Conservation (phyloP, 2,113 vertebrate species). For the Varanus komodoensis region DNA sequence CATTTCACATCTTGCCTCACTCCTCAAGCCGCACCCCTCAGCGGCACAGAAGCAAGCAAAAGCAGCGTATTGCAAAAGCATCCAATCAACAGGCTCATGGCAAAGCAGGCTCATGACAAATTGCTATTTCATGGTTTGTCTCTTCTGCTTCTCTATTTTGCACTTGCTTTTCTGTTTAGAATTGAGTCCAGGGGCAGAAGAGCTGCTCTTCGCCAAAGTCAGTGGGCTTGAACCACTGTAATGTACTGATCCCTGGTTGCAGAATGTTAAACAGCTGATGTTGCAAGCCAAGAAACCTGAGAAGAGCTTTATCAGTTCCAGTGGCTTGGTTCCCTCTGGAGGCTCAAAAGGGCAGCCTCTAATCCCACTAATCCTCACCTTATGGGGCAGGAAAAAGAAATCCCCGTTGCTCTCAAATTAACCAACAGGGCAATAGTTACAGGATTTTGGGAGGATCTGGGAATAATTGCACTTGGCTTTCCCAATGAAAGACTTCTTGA, state of each 20-base stretch:
- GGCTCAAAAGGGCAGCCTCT: slow-evolving; percentile 41
- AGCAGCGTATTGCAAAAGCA: not conserved
- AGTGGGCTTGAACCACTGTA: not conserved
- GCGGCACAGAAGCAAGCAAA: not conserved
- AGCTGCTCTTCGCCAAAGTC: not conserved
- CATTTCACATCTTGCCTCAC: not conserved
- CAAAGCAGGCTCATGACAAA: not conserved
- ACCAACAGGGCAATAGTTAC: slow-evolving; percentile 26
- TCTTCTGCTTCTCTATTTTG: not conserved
- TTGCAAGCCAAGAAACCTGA: not conserved
- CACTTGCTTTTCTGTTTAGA: not conserved
- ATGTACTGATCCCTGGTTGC: not conserved
- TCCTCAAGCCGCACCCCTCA: not conserved
- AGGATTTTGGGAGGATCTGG: slow-evolving; percentile 17
- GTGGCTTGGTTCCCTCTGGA: not conserved
- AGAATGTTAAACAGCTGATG: not conserved
- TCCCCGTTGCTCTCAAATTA: not conserved
- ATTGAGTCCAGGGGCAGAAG: slow-evolving; percentile 2
- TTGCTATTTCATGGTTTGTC: not conserved
- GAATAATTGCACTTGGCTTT: slow-evolving; percentile 50
- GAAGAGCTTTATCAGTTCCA: slow-evolving; percentile 10
- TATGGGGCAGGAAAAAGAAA: not conserved
- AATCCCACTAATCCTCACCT: slow-evolving; percentile 29
- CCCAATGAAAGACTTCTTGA: slow-evolving; percentile 40
- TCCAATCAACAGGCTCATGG: not conserved